Conservation (phyloP, 2,797 vertebrate genomes). For the Siniperca scherzeri region DNA sequence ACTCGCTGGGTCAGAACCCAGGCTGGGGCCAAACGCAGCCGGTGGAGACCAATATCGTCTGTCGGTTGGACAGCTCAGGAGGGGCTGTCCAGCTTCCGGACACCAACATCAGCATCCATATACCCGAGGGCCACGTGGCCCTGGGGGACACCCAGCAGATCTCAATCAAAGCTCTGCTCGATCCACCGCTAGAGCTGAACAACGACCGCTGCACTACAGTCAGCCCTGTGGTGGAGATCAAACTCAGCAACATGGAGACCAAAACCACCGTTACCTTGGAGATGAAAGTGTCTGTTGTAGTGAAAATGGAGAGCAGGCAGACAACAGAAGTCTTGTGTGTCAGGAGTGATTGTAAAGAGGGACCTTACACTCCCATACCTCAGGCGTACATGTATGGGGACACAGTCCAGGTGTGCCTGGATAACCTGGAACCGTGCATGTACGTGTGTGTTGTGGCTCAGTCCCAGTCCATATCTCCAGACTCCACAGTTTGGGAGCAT, state of each 20-base stretch:
- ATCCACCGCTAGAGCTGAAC: conserved; percentile 94
- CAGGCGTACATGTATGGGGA: conserved; percentile 90
- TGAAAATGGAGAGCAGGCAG: conserved; percentile 90
- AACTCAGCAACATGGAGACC: conserved; percentile 95
- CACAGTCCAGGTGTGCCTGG: conserved; percentile 92
- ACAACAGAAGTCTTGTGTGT: conserved; percentile 90
- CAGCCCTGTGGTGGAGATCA: conserved; percentile 95
- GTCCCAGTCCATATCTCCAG: conserved; percentile 86
- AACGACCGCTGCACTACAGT: conserved; percentile 92
- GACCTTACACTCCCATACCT: conserved; percentile 89
- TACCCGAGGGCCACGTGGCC: conserved; percentile 93
- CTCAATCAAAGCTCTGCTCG: conserved; percentile 93
- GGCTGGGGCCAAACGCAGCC: conserved; percentile 99
- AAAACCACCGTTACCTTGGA: conserved; percentile 91
- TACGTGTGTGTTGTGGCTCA: conserved; percentile 92
- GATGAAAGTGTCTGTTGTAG: conserved; percentile 93
- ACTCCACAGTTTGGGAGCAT: conserved; percentile 94
- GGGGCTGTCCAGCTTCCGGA: conserved; percentile 95
- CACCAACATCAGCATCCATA: conserved; percentile 91
- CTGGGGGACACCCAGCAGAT: conserved; percentile 93
- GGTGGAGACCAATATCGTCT: conserved; percentile 94
- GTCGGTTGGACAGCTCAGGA: conserved; percentile 92
- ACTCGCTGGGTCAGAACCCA: conserved; percentile 93
- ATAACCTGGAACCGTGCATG: conserved; percentile 96
- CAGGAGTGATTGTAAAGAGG: conserved; percentile 93